Evolutionary conservation across 1,140 invertebrate species (phyloP).

Genomic region (Carcinoscorpius rotundicauda): DNA sequence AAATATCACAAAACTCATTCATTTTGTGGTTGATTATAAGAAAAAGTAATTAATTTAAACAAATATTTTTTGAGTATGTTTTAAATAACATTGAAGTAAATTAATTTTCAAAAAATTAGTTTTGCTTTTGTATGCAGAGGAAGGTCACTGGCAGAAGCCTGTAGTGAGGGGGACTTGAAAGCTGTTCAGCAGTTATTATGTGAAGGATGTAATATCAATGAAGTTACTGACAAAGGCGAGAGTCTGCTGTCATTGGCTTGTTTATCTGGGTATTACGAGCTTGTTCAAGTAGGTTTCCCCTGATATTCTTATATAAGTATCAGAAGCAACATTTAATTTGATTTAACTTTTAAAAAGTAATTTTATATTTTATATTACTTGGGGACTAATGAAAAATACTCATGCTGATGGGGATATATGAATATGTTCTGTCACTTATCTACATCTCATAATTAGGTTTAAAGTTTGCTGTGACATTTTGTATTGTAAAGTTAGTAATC

Average conservation of each 20-base stretch:
- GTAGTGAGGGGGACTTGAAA: conserved; percentile 81
- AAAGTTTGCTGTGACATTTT: too few species aligned
- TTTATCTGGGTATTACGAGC: conserved; percentile 84
- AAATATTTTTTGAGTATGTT: not conserved
- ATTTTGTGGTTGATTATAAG: too few species aligned
- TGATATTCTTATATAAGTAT: conserved; percentile 10
- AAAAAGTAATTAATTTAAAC: too few species aligned
- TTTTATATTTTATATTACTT: not conserved
- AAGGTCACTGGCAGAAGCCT: conserved; percentile 68
- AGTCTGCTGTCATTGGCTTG: conserved; percentile 81
- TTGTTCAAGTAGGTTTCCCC: conserved; percentile 56
- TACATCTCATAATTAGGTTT: too few species aligned
- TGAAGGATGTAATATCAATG: conserved; percentile 78
- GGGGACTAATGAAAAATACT: too few species aligned
- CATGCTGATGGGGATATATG: too few species aligned
- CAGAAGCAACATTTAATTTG: not conserved
- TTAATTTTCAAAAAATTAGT: not conserved
- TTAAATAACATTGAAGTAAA: conserved; percentile 9
- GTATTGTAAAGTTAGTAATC: too few species aligned
- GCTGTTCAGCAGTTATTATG: conserved; percentile 67
- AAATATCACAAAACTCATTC: too few species aligned
- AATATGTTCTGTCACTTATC: too few species aligned
- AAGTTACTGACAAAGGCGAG: conserved; percentile 86
- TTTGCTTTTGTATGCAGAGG: not conserved
- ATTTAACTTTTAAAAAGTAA: conserved; percentile 7